phyloP scores from a whole-genome alignment of 64 coral and sea anemone genomes.

The Pachyseris speciosa region DNA sequence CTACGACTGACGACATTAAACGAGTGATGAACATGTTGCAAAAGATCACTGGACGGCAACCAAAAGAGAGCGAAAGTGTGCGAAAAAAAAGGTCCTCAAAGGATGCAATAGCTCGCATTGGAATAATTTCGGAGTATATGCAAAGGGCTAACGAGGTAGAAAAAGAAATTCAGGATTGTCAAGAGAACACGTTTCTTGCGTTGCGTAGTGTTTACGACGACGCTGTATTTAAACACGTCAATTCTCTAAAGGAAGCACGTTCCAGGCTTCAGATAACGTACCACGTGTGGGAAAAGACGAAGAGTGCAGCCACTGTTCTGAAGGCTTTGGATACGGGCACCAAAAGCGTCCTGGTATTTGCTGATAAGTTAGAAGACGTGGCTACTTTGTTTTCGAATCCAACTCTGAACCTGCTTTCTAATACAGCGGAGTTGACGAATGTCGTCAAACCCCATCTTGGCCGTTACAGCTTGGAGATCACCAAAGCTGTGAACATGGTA shows the following conservation, averaged over 20 bases:
- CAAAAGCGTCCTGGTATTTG: conserved; percentile 66
- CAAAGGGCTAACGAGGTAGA: conserved; percentile 76
- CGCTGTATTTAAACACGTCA: conserved; percentile 63
- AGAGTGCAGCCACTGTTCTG: conserved; percentile 56
- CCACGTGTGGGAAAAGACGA: conserved; percentile 77
- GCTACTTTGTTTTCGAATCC: conserved; percentile 69
- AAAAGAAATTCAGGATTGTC: conserved; percentile 73
- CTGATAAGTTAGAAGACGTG: conserved; percentile 56
- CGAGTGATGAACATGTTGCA: conserved; percentile 65
- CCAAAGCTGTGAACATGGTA: conserved; percentile 68
- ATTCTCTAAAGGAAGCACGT: conserved; percentile 63
- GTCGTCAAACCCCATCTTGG: conserved; percentile 75
- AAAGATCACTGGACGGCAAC: conserved; percentile 54
- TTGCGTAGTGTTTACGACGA: conserved; percentile 81
- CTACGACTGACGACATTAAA: conserved; percentile 75
- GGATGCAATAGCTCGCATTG: conserved; percentile 48
- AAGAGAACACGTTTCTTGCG: conserved; percentile 76
- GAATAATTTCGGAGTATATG: conserved; percentile 75
- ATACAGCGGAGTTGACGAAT: conserved; percentile 67
- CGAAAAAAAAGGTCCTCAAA: conserved; percentile 50
- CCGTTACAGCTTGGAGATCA: conserved; percentile 68
- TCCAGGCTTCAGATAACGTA: conserved; percentile 76
- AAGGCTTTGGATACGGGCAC: conserved; percentile 80
- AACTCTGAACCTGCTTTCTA: conserved; percentile 70
- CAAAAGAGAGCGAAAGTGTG: neutral